phyloP scores from a whole-genome alignment of 2,888 invertebrate species.

The Slavum lentiscoides region DNA sequence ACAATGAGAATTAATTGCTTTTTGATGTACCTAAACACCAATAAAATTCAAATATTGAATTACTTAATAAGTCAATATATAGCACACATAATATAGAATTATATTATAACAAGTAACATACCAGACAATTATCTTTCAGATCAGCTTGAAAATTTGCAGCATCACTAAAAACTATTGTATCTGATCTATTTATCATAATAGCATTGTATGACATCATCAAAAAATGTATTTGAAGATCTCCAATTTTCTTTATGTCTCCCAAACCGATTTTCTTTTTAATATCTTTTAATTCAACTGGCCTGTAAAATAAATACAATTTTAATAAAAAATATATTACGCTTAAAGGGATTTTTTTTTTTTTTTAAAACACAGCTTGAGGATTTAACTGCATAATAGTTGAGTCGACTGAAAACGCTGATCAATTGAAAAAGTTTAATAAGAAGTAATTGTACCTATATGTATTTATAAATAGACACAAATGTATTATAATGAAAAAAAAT shows the following conservation, averaged over 20 bases:
- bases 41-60: background rate
- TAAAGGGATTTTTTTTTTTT: too few relatives aligned
- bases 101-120: background rate
- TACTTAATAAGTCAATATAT: background rate
- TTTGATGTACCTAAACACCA: background rate
- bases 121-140: background rate
- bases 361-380: too few relatives aligned
- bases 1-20: background rate
- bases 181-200: background rate
- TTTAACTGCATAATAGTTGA: too few relatives aligned
- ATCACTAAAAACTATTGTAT: background rate
- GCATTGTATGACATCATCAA: constrained; percentile 8
- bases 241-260: background rate
- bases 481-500: too few relatives aligned
- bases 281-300: background rate
- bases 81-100: background rate
- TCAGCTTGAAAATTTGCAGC: background rate
- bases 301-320: background rate
- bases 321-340: background rate
- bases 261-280: background rate
- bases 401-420: too few relatives aligned
- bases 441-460: too few relatives aligned
- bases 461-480: too few relatives aligned
- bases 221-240: background rate
- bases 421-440: too few relatives aligned